Percentiles rank a stretch among this genome's conserved stretches.
Conservation (phyloP, 2,888 invertebrate species). For the Coenonympha arcania region DNA sequence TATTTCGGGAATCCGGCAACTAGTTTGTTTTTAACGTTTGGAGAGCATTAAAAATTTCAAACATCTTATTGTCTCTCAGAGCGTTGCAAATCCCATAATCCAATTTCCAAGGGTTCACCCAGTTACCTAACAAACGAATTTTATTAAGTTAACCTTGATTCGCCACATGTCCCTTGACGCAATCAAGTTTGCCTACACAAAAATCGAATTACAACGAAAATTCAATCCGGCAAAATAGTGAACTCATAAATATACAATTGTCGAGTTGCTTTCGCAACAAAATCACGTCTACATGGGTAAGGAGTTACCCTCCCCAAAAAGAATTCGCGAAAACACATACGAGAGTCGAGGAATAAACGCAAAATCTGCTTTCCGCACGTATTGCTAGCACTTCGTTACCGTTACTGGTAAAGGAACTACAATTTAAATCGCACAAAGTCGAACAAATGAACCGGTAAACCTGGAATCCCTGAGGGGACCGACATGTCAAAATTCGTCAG, state of each 20-base stretch:
- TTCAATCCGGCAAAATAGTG: conserved; percentile 52
- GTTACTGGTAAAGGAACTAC: conserved; percentile 57
- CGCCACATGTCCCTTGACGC: conserved; percentile 26
- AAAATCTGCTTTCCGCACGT: conserved; percentile 63
- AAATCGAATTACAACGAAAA: conserved; percentile 40
- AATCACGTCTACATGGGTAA: conserved; percentile 58
- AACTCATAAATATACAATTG: conserved; percentile 73
- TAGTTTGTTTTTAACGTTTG: no score
- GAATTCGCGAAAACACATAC: conserved; percentile 51
- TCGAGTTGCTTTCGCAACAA: conserved; percentile 56
- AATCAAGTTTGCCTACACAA: conserved; percentile 34
- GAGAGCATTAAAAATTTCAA: neutral
- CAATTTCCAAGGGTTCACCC: conserved; percentile 14
- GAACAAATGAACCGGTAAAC: conserved; percentile 67
- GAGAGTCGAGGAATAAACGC: conserved; percentile 48
- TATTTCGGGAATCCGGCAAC: no score
- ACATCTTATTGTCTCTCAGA: neutral
- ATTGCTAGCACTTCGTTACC: conserved; percentile 66
- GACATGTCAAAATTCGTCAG: conserved; percentile 50
- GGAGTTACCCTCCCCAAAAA: conserved; percentile 46
- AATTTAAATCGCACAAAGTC: conserved; percentile 63
- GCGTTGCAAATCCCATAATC: conserved; percentile 9
- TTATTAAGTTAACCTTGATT: conserved; percentile 25
- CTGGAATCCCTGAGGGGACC: conserved; percentile 44
- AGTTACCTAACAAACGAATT: conserved; percentile 16